A percentile compares a stretch with the other conserved stretches of the same genome.
Conservation (phyloP, 2,113 vertebrate species). For the Cavia aperea region DNA sequence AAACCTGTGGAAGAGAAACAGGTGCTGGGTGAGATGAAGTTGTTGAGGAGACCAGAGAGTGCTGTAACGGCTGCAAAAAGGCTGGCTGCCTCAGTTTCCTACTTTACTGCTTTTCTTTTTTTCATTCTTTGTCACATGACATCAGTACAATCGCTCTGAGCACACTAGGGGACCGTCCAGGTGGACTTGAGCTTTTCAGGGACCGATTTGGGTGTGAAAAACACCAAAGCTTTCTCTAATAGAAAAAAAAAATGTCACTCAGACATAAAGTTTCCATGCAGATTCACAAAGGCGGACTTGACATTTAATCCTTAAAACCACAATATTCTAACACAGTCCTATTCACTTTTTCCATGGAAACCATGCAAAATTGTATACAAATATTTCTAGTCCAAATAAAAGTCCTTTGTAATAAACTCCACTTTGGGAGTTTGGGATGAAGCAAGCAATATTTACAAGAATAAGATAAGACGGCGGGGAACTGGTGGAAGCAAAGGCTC, state of each 20-base stretch:
- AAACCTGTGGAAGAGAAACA: not conserved
- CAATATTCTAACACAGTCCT: conserved; percentile 31
- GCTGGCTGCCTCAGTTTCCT: fast-evolving
- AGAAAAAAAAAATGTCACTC: not conserved
- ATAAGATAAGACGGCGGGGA: not conserved
- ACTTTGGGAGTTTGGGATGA: not conserved
- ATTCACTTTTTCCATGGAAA: conserved; percentile 57
- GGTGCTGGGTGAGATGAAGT: not conserved
- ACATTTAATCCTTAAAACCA: conserved; percentile 44
- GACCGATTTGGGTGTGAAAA: not conserved
- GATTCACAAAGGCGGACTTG: conserved; percentile 23
- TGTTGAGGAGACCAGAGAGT: too few species aligned
- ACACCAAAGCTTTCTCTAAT: not conserved
- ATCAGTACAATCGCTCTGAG: not conserved
- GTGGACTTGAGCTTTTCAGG: not conserved
- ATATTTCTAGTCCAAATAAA: not conserved
- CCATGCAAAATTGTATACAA: conserved; percentile 42
- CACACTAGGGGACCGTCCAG: not conserved
- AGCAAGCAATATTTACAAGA: conserved; percentile 34
- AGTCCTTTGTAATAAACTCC: conserved; percentile 27
- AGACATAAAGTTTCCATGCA: conserved; percentile 24
- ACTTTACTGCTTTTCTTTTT: not conserved
- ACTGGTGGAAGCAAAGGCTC: not conserved
- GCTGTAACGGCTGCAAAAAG: fast-evolving
- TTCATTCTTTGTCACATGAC: too few species aligned